These are phyloP conservation scores for Trichosurus vulpecula DNA, from an alignment of 2,797 vertebrate species.

Conservation along the genomic window DNA sequence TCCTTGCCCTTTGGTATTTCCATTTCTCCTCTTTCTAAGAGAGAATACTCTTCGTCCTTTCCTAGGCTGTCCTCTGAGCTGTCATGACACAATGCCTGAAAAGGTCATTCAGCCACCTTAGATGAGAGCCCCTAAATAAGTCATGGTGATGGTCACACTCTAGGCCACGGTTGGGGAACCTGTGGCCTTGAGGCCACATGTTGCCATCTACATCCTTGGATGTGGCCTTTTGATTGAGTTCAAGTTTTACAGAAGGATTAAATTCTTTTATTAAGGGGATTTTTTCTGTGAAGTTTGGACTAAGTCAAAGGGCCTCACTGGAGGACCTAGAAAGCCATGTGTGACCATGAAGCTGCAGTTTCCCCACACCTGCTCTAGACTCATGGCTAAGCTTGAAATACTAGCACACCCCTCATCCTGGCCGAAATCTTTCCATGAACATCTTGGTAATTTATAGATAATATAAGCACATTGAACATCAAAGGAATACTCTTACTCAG, in stretches of 20 bases:
- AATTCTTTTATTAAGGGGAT: no score
- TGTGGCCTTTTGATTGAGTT: no score
- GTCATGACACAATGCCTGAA: constrained; percentile 56
- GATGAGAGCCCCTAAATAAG: not conserved
- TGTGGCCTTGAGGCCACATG: no score
- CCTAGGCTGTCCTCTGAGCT: not conserved
- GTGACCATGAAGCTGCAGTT: no score
- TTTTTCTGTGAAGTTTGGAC: no score
- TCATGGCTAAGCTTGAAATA: not conserved
- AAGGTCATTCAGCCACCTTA: constrained; percentile 43
- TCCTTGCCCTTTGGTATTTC: constrained; percentile 13
- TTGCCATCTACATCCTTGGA: no score
- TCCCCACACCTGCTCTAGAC: no score
- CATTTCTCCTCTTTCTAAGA: constrained; percentile 54
- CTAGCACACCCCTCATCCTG: not conserved
- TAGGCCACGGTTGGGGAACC: no score
- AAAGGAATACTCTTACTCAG: not conserved
- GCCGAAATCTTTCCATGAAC: not conserved
- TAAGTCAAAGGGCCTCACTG: no score
- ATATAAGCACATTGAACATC: not conserved
- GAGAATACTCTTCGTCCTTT: constrained; percentile 11
- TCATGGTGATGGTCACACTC: no score
- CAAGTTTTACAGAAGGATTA: no score
- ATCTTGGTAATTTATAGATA: not conserved
- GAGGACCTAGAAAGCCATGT: no score